Evolutionary conservation across 2,113 vertebrate genomes (phyloP), one percentile per base, ranked within the genome.

Genomic region (Columba livia): DNA sequence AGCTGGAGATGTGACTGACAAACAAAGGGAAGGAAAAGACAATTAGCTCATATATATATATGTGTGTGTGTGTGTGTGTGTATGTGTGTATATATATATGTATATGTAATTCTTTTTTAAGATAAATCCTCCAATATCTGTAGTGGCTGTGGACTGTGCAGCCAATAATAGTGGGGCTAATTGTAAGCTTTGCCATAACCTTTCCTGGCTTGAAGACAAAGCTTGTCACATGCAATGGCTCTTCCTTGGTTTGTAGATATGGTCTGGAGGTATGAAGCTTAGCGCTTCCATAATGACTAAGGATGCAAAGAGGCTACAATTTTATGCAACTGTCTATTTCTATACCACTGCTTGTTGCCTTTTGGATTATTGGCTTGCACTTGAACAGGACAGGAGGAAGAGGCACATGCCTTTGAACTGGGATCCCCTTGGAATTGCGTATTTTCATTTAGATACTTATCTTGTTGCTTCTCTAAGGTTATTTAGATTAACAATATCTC

Each of bases 211-310:
- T 10, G 5, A 64, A 79, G 56, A 83, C 21, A 64, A 36, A 88
- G 25, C 36, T 79, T 36, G 24, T 54, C 16, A 36, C 5, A 4
- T 54, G 44, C 60, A 34, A 4, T 18, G 54, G 15, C 56, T 51
- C 15, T 71, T 74, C 31, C 13, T 73, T 1, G 1, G 15, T 3
- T 47, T 56, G 42, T 34, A 64, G 31, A n/a, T 85, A 3, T 0
- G 0, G 16, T 60, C 67, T 77, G 60, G 50, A 86, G 50, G 32
- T 19, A 38, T 60, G 79, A 74, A 77, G 9, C 18, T 86, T 19
- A 70, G 26, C 23, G 10, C 4, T 58, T 69, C 42, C 15, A 9
- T 72, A 21, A 50, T 25, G 48, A 21, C 18, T n/a, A 18, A 66
- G 40, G 61, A 26, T 44, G 15, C 34, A 75, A 36, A 24, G 57